Percentiles rank a stretch among this genome's conserved stretches.
These are phyloP conservation scores for Enteromius trimaculatus DNA, from an alignment of 2,797 vertebrate species.

Conservation along the genomic window DNA sequence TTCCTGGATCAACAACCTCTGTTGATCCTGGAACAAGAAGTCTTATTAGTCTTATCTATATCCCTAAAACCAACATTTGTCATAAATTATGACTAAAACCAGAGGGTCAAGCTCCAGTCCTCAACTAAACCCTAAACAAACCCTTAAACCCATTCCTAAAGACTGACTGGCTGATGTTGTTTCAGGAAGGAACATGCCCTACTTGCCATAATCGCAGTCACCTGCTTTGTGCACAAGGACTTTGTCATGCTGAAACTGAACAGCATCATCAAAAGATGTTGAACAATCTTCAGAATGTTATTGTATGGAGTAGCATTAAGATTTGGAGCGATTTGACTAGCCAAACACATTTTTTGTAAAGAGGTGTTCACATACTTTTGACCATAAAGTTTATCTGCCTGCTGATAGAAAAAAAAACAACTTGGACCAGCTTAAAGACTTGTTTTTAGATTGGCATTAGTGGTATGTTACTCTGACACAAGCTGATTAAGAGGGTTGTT, in stretches of 20 bases:
- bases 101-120: background rate
- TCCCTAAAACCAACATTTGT: background rate
- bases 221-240: background rate
- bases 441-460: background rate
- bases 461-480: background rate
- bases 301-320: background rate
- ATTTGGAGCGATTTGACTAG: background rate
- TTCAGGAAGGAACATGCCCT: background rate
- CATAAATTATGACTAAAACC: background rate
- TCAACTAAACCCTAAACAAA: constrained; percentile 5
- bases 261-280: background rate
- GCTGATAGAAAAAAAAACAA: background rate
- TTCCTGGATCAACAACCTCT: too few species aligned
- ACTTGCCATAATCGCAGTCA: background rate
- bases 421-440: background rate
- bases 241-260: background rate
- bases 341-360: background rate
- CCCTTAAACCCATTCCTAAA: background rate
- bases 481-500: background rate
- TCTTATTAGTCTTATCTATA: background rate
- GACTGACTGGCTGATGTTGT: background rate
- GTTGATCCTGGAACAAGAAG: background rate
- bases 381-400: background rate
- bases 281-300: background rate
- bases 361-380: background rate